A percentile compares a stretch with the other conserved stretches of the same genome.
These are phyloP conservation scores for Hyperoplus immaculatus DNA, from an alignment of 2,797 vertebrate species.

Conservation along the genomic window DNA sequence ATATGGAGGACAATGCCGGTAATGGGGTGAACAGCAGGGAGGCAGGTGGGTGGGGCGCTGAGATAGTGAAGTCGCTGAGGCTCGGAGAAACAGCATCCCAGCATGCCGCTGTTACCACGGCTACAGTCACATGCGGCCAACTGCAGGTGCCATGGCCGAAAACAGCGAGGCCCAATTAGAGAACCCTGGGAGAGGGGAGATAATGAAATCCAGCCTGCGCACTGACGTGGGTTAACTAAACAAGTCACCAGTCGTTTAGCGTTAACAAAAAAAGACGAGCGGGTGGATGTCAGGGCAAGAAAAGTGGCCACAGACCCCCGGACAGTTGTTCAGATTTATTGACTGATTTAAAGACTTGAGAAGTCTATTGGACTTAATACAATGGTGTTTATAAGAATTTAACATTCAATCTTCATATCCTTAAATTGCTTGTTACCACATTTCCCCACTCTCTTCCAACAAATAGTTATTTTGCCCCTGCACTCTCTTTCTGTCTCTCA, in stretches of 20 bases:
- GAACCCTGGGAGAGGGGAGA: conserved; percentile 78
- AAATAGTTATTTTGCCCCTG: background rate
- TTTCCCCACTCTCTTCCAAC: background rate
- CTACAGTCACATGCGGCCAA: conserved; percentile 79
- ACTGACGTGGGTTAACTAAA: conserved; percentile 83
- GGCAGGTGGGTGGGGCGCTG: conserved; percentile 40
- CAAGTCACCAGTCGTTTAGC: conserved; percentile 77
- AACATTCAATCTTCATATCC: background rate
- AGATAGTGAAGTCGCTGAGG: conserved; percentile 48
- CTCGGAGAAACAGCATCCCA: conserved; percentile 74
- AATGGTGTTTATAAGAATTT: conserved; percentile 1
- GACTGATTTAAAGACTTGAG: conserved; percentile 30
- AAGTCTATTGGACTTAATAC: background rate
- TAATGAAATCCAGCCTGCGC: conserved; percentile 80
- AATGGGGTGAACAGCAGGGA: conserved; percentile 56
- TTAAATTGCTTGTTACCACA: conserved; percentile 1
- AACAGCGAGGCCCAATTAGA: conserved; percentile 85
- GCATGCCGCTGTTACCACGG: conserved; percentile 84
- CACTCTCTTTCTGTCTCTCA: conserved; percentile 20
- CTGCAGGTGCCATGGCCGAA: conserved; percentile 82
- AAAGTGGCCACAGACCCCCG: conserved; percentile 49
- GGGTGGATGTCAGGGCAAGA: conserved; percentile 52
- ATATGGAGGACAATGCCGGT: conserved; percentile 64
- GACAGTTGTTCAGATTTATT: conserved; percentile 46
- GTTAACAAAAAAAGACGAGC: conserved; percentile 70